Percentiles rank a stretch among this genome's conserved stretches.
Conservation (phyloP, 2,888 invertebrate species). For the Orgyia antiqua region DNA sequence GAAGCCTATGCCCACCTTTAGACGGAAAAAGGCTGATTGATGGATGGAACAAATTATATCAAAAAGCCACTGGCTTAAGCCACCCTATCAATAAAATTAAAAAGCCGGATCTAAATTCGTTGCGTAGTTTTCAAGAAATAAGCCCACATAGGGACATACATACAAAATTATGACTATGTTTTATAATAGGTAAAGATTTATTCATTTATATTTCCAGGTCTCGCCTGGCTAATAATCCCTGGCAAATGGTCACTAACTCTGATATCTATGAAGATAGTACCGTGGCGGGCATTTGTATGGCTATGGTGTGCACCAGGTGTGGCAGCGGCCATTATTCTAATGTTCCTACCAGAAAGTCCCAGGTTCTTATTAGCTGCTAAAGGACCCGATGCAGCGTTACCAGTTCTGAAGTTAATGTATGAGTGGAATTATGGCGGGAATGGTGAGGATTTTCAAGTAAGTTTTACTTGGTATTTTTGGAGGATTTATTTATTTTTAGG, state of each 20-base stretch:
- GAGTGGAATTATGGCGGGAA: conserved; percentile 48
- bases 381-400: conserved; percentile 77
- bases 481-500: too few relatives aligned
- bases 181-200: too few relatives aligned
- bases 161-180: too few relatives aligned
- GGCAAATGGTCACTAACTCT: conserved; percentile 62
- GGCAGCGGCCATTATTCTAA: conserved; percentile 75
- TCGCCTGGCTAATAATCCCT: conserved; percentile 85
- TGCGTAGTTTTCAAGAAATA: too few relatives aligned
- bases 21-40: too few relatives aligned
- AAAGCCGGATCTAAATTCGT: too few relatives aligned
- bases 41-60: too few relatives aligned
- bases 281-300: conserved; percentile 86
- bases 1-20: too few relatives aligned
- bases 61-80: too few relatives aligned
- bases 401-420: conserved; percentile 80
- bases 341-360: conserved; percentile 86
- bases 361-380: conserved; percentile 83
- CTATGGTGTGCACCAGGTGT: conserved; percentile 82
- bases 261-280: conserved; percentile 73
- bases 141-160: too few relatives aligned
- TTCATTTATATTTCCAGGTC: conserved; percentile 57
- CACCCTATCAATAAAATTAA: too few relatives aligned
- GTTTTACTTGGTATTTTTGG: conserved; percentile 23
- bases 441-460: conserved; percentile 62